Percentiles rank a stretch among this genome's conserved stretches.
Evolutionary conservation across 1,140 invertebrate genomes (phyloP).

Genomic region (Eufriesea mexicana): DNA sequence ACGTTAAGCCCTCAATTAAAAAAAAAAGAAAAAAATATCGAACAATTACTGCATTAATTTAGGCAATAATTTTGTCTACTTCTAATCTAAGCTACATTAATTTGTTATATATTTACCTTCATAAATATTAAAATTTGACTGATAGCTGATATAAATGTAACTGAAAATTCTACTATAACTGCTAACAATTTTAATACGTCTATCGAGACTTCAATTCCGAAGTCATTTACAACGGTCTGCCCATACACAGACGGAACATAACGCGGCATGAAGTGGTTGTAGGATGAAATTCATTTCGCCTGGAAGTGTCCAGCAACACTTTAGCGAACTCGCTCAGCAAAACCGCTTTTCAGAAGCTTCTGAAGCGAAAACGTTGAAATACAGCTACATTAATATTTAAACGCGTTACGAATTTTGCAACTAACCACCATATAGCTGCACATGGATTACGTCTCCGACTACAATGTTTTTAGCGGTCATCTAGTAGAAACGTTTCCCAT

Average conservation of each 20-base stretch:
- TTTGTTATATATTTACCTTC: too few species aligned
- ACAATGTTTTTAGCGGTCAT: neutral
- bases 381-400: constrained; percentile 8
- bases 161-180: too few species aligned
- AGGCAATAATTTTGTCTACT: too few species aligned
- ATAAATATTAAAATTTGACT: too few species aligned
- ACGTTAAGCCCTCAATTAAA: too few species aligned
- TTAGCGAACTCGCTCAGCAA: neutral
- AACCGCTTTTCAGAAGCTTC: constrained; percentile 1
- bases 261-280: neutral
- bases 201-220: neutral
- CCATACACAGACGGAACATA: neutral
- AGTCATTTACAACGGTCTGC: neutral
- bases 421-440: neutral
- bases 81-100: too few species aligned
- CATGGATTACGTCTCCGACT: neutral
- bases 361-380: constrained; percentile 5
- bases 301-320: neutral
- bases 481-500: neutral
- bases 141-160: too few species aligned
- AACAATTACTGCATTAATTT: too few species aligned
- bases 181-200: neutral
- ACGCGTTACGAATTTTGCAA: constrained; percentile 2
- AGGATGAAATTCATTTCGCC: neutral
- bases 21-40: too few species aligned